These are phyloP conservation scores for Lithophane ornitopus DNA, from an alignment of 2,888 invertebrate species.

Conservation along the genomic window DNA sequence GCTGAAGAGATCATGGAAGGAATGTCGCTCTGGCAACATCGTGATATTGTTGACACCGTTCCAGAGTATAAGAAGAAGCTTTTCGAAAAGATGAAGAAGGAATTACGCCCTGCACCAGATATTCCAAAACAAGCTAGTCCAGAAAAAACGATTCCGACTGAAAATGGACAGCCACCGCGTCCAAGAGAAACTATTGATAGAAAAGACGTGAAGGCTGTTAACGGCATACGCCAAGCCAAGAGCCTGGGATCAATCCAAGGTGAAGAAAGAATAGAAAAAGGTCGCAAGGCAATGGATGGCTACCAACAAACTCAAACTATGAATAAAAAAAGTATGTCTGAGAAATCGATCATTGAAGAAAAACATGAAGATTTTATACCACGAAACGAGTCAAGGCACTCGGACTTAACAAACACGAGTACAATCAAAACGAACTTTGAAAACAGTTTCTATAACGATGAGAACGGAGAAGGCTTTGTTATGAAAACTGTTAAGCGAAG, in stretches of 20 bases:
- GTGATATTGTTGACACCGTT: slow-evolving; percentile 94
- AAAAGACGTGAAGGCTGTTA: slow-evolving; percentile 84
- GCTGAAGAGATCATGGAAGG: slow-evolving; percentile 95
- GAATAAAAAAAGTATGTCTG: slow-evolving; percentile 86
- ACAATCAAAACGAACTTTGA: slow-evolving; percentile 91
- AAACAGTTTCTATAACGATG: slow-evolving; percentile 92
- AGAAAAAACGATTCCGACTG: slow-evolving; percentile 76
- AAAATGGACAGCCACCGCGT: slow-evolving; percentile 75
- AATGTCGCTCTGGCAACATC: slow-evolving; percentile 96
- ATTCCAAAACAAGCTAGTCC: slow-evolving; percentile 79
- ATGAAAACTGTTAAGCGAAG: slow-evolving; percentile 94
- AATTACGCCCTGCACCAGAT: slow-evolving; percentile 85
- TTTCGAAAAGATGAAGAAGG: slow-evolving; percentile 87
- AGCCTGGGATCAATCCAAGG: slow-evolving; percentile 88
- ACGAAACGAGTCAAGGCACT: slow-evolving; percentile 87
- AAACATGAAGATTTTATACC: slow-evolving; percentile 84
- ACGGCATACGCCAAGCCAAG: slow-evolving; percentile 87
- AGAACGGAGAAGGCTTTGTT: slow-evolving; percentile 92
- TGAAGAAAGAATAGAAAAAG: slow-evolving; percentile 82
- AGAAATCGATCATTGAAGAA: slow-evolving; percentile 86
- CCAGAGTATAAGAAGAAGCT: slow-evolving; percentile 89
- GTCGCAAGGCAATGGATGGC: slow-evolving; percentile 75
- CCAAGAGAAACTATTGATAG: slow-evolving; percentile 87
- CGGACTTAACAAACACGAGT: slow-evolving; percentile 87
- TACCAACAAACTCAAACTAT: slow-evolving; percentile 80